A percentile compares a stretch with the other conserved stretches of the same genome.
phyloP scores from a whole-genome alignment of 2,888 invertebrate genomes.

The Erebia aethiops region DNA sequence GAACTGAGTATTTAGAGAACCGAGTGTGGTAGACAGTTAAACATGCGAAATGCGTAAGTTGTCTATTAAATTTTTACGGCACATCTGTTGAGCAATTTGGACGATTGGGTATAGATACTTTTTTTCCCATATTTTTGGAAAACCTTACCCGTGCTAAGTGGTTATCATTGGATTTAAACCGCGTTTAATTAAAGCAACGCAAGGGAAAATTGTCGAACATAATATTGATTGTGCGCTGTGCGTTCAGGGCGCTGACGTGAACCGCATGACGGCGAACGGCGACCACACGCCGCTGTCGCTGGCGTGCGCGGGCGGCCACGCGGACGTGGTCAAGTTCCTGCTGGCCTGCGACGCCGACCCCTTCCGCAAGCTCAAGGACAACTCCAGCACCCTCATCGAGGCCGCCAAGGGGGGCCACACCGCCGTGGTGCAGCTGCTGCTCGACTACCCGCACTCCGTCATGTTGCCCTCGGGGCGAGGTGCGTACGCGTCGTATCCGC shows the following conservation, averaged over 20 bases:
- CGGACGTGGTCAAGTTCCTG: conserved; percentile 95
- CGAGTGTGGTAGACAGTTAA: no score
- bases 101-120: no score
- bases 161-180: no score
- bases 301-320: conserved; percentile 98
- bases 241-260: conserved; percentile 72
- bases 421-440: conserved; percentile 95
- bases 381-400: conserved; percentile 99
- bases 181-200: no score
- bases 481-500: conserved; percentile 35
- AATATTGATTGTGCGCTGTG: not conserved
- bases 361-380: conserved; percentile 98
- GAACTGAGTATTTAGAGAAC: no score
- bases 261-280: conserved; percentile 93
- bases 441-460: conserved; percentile 96
- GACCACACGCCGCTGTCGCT: conserved; percentile 98
- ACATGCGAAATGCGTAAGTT: no score
- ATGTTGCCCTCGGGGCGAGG: conserved; percentile 87
- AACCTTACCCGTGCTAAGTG: no score
- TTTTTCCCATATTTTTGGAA: no score
- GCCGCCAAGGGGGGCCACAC: conserved; percentile 99
- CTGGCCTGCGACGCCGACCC: conserved; percentile 97
- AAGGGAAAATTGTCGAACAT: no score
- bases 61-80: no score
- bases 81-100: no score